phyloP scores from a whole-genome alignment of 2,113 vertebrate species.

The Paralichthys olivaceus region DNA sequence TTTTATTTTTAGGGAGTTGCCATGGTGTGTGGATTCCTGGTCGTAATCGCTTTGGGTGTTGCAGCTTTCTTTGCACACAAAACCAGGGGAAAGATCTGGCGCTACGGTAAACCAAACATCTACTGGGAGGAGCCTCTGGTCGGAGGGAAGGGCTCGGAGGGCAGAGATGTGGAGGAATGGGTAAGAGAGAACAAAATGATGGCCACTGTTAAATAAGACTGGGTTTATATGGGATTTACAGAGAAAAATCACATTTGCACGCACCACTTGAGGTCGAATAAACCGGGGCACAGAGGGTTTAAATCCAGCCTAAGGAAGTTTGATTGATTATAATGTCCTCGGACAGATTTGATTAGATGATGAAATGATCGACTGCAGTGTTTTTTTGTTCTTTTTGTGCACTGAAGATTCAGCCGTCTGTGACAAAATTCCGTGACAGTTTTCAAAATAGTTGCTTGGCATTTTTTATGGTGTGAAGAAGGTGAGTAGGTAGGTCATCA shows the following conservation, averaged over 20 bases:
- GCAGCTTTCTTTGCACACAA: conserved; percentile 86
- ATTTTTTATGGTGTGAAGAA: not conserved
- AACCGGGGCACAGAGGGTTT: conserved; percentile 42
- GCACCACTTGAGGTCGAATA: conserved; percentile 31
- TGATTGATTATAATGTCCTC: conserved; percentile 34
- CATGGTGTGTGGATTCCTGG: conserved; percentile 90
- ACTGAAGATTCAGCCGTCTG: not conserved
- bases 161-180: conserved; percentile 92
- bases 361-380: conserved; percentile 18
- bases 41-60: conserved; percentile 84
- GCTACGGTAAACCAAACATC: conserved; percentile 87
- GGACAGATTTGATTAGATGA: conserved; percentile 45
- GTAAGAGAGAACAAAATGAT: conserved; percentile 77
- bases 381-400: conserved; percentile 5
- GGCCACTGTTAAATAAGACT: conserved; percentile 24
- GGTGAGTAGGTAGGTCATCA: not conserved
- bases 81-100: conserved; percentile 90
- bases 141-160: conserved; percentile 78
- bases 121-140: conserved; percentile 84
- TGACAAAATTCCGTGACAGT: not conserved
- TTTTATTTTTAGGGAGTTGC: conserved; percentile 84
- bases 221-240: conserved; percentile 54
- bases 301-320: conserved; percentile 50
- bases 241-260: not conserved
- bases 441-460: not conserved